Evolutionary conservation across 1,140 invertebrate species (phyloP).

Genomic region (Calephelis nemesis): DNA sequence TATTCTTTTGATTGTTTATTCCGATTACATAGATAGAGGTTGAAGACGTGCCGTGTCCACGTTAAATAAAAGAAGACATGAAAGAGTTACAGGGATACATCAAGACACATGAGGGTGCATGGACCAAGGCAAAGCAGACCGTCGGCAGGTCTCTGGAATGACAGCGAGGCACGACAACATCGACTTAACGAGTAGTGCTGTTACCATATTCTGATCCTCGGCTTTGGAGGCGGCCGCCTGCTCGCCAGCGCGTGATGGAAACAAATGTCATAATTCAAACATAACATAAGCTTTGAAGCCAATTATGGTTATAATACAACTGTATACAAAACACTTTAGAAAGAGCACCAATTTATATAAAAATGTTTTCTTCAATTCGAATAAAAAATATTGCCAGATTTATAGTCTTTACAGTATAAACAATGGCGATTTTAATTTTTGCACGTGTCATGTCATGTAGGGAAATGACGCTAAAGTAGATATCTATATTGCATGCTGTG

Average conservation of each 20-base stretch:
- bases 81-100: slow-evolving; percentile 22
- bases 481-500: no score
- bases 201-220: slow-evolving; percentile 95
- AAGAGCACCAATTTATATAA: no score
- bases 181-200: slow-evolving; percentile 58
- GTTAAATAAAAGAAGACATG: neutral
- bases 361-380: no score
- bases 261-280: slow-evolving; percentile 43
- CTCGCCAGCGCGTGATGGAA: slow-evolving; percentile 64
- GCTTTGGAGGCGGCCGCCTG: slow-evolving; percentile 91
- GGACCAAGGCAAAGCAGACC: slow-evolving; percentile 64
- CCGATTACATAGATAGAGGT: neutral
- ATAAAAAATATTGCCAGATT: no score
- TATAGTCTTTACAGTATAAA: no score
- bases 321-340: no score
- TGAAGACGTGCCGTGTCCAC: neutral
- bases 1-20: no score
- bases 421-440: no score
- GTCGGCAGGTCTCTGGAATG: slow-evolving; percentile 58
- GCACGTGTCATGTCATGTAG: no score
- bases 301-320: neutral
- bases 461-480: no score
- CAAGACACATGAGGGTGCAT: slow-evolving; percentile 59
- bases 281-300: slow-evolving; percentile 5
- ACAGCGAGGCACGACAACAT: slow-evolving; percentile 59